Evolutionary conservation across 2,113 vertebrate species (phyloP).

Genomic region (Vidua chalybeata): DNA sequence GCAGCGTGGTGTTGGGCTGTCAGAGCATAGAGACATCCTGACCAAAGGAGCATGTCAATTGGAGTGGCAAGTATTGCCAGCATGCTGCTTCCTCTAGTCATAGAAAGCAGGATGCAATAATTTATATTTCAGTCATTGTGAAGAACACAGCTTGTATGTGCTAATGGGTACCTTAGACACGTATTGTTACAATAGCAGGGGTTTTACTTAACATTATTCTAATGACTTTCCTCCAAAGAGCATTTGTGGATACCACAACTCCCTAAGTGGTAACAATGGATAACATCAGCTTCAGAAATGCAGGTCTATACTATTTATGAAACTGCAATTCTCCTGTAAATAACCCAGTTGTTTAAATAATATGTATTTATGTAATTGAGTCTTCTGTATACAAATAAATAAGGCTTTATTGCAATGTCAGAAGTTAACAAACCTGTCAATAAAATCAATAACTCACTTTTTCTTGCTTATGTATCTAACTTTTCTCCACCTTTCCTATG

Average conservation of each 20-base stretch:
- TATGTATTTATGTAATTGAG: slow-evolving; percentile 81
- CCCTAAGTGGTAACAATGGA: slow-evolving; percentile 60
- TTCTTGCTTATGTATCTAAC: slow-evolving; percentile 82
- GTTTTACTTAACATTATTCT: not conserved
- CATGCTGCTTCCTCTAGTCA: not conserved
- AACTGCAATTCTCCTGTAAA: slow-evolving; percentile 75
- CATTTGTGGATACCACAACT: slow-evolving; percentile 1
- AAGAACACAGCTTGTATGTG: not conserved
- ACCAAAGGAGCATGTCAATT: not conserved
- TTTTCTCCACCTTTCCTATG: slow-evolving; percentile 73
- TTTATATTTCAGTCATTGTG: not conserved
- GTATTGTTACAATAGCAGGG: not conserved
- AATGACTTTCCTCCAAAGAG: slow-evolving; percentile 38
- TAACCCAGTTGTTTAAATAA: slow-evolving; percentile 81
- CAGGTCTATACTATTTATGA: slow-evolving; percentile 75
- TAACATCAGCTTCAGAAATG: slow-evolving; percentile 69
- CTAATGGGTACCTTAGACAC: not conserved
- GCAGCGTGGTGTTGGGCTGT: not conserved
- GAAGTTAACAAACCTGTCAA: slow-evolving; percentile 83
- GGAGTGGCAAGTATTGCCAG: not conserved
- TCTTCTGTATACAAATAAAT: slow-evolving; percentile 84
- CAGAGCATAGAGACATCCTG: not conserved
- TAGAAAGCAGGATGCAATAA: not conserved
- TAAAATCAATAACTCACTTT: slow-evolving; percentile 84
- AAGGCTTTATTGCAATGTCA: slow-evolving; percentile 82